Evolutionary conservation across 2,888 invertebrate species (phyloP), one percentile per base, ranked within the genome.

Genomic region (Trissoscelio sp.): DNA sequence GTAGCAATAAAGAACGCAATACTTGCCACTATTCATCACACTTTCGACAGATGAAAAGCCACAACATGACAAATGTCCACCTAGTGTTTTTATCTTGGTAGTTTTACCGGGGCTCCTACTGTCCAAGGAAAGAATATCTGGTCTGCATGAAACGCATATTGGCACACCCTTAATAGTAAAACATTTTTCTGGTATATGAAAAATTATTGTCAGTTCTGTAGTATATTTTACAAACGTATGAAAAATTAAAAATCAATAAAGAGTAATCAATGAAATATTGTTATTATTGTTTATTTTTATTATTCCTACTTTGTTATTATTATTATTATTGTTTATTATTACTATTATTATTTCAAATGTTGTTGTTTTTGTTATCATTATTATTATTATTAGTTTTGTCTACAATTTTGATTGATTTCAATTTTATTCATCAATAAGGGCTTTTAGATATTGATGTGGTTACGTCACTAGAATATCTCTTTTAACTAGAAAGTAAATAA

Each of bases 401-500:
- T n/a, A 11, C 34, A 34, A 5, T 34, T 34, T 2, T 34, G 24
- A 11, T 34, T 34, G 9, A 18, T 44, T 44, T 44, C 12, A 6
- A 39, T 39, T 44, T 44, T 44, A 20, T 18, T 18, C 18, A 3
- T 18, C 18, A 18, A 1, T 44, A 11, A 44, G 18, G 16, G 44
- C 18, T 6, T 18, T 9, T 44, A 4, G 9, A 44, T 20, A 18
- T 34, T 11, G 34, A 6, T n/a, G 48, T 51, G 14, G 51, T 20
- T 66, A 66, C 12, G 53, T 39, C 24, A 14, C 16, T 46, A 53
- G 24, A 48, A 57, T 42, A 60, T 60, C 37, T 46, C 58, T 69
- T 55, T 69, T 44, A 39, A 69, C 48, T 24, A 44, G 42, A 57
- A 66, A 66, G 46, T 34, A 39, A 69, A 20, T 53, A 57, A 77